These are phyloP conservation scores for Rhagologus leucostigma DNA, from an alignment of 2,113 vertebrate species.

Conservation along the genomic window DNA sequence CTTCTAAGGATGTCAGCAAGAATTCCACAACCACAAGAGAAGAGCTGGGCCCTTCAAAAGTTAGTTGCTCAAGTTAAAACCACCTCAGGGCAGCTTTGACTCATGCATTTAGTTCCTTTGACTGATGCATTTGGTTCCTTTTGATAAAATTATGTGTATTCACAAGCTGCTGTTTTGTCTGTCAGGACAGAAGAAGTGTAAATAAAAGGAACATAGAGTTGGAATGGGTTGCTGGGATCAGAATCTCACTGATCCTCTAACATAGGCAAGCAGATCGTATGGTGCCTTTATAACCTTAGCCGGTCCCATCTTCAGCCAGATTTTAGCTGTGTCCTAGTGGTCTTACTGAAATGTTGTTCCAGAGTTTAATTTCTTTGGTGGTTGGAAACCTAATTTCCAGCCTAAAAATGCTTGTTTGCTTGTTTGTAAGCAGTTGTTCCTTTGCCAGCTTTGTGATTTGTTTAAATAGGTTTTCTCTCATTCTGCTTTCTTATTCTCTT, in stretches of 20 bases:
- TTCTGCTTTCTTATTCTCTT: background rate
- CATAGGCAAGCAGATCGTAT: background rate
- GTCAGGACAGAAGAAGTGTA: background rate
- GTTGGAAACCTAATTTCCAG: background rate
- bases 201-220: background rate
- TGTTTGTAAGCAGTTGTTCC: background rate
- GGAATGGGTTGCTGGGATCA: background rate
- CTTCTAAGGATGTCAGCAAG: constrained; percentile 49
- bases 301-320: background rate
- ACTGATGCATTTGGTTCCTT: background rate
- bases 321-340: background rate
- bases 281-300: background rate
- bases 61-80: constrained; percentile 8
- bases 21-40: constrained; percentile 44
- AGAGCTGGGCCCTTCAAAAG: constrained; percentile 21
- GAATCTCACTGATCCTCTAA: background rate
- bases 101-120: background rate
- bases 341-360: background rate
- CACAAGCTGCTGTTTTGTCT: constrained; percentile 1
- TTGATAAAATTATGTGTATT: background rate
- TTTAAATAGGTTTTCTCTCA: background rate
- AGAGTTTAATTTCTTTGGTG: background rate
- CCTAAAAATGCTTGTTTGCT: background rate
- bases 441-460: background rate
- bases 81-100: background rate